A percentile compares a stretch with the other conserved stretches of the same genome.
Conservation (phyloP, 2,113 vertebrate genomes). For the Pithys albifrons region DNA sequence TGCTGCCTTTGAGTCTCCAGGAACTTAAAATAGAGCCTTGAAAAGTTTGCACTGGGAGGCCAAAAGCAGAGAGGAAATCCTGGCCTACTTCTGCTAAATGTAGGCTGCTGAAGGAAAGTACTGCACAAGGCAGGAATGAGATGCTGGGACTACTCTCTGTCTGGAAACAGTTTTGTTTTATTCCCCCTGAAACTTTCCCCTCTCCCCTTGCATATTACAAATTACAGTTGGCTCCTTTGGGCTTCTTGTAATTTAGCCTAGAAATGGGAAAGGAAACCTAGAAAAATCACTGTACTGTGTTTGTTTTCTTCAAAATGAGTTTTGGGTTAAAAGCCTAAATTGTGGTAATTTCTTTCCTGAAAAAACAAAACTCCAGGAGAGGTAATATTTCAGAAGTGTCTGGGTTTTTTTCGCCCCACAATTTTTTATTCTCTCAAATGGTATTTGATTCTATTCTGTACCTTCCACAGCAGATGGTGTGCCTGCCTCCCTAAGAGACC, state of each 20-base stretch:
- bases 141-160: background rate
- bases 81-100: background rate
- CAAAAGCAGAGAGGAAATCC: background rate
- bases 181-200: background rate
- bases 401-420: fast-evolving
- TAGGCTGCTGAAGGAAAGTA: background rate
- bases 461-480: conserved; percentile 6
- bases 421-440: background rate
- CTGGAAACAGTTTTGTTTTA: background rate
- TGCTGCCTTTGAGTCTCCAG: background rate
- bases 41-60: background rate
- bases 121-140: background rate
- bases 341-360: background rate
- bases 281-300: background rate
- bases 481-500: background rate
- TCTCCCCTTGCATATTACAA: background rate
- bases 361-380: background rate
- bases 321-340: background rate
- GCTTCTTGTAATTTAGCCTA: background rate
- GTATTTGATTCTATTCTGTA: background rate
- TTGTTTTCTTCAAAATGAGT: background rate
- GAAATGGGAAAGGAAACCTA: background rate
- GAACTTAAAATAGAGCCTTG: background rate
- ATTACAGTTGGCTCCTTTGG: background rate
- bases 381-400: background rate